phyloP scores from a whole-genome alignment of 1,140 invertebrate genomes.

The Danaus plexippus region DNA sequence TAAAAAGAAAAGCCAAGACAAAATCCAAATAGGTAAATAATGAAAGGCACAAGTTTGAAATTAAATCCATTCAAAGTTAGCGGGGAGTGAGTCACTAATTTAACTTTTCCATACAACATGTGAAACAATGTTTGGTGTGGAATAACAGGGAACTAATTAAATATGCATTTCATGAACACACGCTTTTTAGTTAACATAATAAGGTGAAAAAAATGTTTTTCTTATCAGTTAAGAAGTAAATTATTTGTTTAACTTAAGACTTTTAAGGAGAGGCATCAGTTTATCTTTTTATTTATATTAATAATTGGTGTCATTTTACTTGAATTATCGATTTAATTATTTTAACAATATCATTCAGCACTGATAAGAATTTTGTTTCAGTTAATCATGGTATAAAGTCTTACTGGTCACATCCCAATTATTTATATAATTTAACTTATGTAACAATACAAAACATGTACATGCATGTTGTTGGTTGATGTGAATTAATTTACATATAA shows the following conservation, averaged over 20 bases:
- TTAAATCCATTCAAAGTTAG: constrained; percentile 57
- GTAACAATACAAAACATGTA: no score
- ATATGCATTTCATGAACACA: not conserved
- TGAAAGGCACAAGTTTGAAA: constrained; percentile 56
- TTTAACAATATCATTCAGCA: no score
- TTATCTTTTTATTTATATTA: no score
- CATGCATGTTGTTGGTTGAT: not conserved
- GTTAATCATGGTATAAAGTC: no score
- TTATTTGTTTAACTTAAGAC: not conserved
- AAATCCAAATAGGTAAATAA: constrained; percentile 61
- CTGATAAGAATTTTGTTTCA: no score
- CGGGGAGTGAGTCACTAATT: constrained; percentile 45
- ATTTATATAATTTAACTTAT: no score
- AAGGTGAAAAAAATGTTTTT: not conserved
- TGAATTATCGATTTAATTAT: no score
- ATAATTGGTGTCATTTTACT: no score
- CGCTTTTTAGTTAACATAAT: constrained; percentile 1
- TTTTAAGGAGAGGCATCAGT: no score
- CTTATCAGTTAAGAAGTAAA: not conserved
- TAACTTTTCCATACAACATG: constrained; percentile 42
- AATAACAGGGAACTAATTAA: constrained; percentile 8
- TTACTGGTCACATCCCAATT: no score
- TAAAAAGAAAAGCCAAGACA: constrained; percentile 48
- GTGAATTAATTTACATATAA: constrained; percentile 2
- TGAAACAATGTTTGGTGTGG: constrained; percentile 32